Base-by-base conservation (phyloP, 2,888 invertebrate genomes). In the Napeogenes sylphis region DNA sequence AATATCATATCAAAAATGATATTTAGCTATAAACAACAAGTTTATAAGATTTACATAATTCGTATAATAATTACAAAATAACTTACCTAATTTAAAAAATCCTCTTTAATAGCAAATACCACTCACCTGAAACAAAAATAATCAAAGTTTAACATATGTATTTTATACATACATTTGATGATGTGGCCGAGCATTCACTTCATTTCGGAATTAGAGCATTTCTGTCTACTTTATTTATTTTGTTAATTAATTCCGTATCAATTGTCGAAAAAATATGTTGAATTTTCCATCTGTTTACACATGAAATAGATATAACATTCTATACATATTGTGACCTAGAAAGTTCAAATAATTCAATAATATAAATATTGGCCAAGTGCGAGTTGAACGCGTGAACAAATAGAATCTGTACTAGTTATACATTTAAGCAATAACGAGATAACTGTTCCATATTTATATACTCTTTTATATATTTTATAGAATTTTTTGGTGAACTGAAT, bases 91-190 rank as follows among this genome's bases (percentile, higher is more conserved):
- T 21, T 2, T 12, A 14, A 35, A 12, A 21, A 51, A 32, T 59
- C 12, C 33, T 21, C 21, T 47, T 57, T 56, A 45, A 47, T 60
- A 33, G 35, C n/a, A 62, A 66, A 60, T 68, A 66, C 68, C 68
- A 87, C 89, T 88, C 75, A 89, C 89, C 89, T 89, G 87, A 73
- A 89, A 87, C 77, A 81, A 82, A 70, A 73, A 69, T 77, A 64
- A 71, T 69, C 51, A 72, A 61, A 68, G 62, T 69, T 58, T 35
- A 35, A 5, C 6, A 35, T 35, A 35, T 35, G 5, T 35, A 35
- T 35, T 35, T 4, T 35, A 35, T 35, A 2, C 5, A 42, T 42
- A 35, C 35, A 6, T 35, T 35, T 6, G 35, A 35, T 35, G 35
- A 35, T 35, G 35, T 35, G 8, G 8, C 8, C 12, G 12, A 42